Base-by-base conservation (phyloP, 2,888 invertebrate species). In the Trimorus sp. region DNA sequence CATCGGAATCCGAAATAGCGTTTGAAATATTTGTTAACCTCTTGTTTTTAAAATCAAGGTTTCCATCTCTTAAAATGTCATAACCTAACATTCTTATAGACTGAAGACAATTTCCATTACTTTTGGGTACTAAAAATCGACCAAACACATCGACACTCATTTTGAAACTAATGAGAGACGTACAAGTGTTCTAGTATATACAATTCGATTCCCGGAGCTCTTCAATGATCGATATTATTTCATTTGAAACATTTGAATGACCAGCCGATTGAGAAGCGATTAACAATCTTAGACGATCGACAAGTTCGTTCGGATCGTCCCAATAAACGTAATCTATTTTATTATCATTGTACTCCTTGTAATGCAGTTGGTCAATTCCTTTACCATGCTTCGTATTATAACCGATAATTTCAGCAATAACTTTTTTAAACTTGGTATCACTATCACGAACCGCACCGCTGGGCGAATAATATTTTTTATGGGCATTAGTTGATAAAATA, bases 291-390 rank as follows among this genome's bases (percentile, higher is more conserved):
- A 84, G 54, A 16, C 82, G 71, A 49, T 85, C 73, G 0, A 84
- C 84, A 1, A 85, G 49, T 65, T 84, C 79, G 54, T 84, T 85
- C 0, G 84, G 79, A 70, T 84, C 75, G 68, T 85, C 56, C 56
- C 56, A 85, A 60, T 84, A 75, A 5, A 83, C 63, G 54, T 83
- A 79, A 77, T 83, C 79, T 1, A 76, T 62, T 14, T 16, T 12
- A 40, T 68, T 56, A 36, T 36, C 8, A 54, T 58, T 63, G 26
- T 63, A 48, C 36, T 36, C 9, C 58, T 54, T 68, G 14, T 54
- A 40, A 12, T 49, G 37, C 8, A n/a, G 42, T 4, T 26, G 26
- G 26, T 26, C 26, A 8, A 66, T 8, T n/a, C 42, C 66, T 26
- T 40, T 8, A n/a, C 54, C 66, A 12, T 49, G 37, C 9, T 42